Conservation (phyloP, 2,888 invertebrate genomes). For the Junonia oenone region DNA sequence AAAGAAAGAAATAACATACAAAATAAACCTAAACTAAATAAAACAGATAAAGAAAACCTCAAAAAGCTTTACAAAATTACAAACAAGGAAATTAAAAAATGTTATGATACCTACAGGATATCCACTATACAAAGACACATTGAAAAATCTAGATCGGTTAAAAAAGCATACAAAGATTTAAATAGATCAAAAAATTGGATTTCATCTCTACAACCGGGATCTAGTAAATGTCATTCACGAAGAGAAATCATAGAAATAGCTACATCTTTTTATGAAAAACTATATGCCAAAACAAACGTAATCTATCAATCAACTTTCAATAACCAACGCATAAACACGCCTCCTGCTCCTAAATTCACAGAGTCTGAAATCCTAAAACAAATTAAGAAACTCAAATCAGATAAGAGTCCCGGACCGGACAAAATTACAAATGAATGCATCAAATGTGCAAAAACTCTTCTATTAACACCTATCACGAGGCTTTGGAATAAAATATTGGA, state of each 20-base stretch:
- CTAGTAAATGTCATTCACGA: constrained; percentile 11
- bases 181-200: constrained; percentile 20
- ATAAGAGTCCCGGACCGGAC: constrained; percentile 28
- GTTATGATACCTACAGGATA: constrained; percentile 21
- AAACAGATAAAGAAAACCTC: too few relatives aligned
- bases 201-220: constrained; percentile 12
- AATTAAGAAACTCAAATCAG: constrained; percentile 23
- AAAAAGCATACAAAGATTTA: constrained; percentile 23
- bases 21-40: constrained; percentile 12
- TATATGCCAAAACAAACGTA: too few relatives aligned
- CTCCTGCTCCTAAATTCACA: constrained; percentile 6
- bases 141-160: constrained; percentile 19
- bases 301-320: too few relatives aligned
- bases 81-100: constrained; percentile 26
- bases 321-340: constrained; percentile 11
- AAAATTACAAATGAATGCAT: constrained; percentile 29
- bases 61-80: constrained; percentile 17
- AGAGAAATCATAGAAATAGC: constrained; percentile 24
- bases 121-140: constrained; percentile 20
- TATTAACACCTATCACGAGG: constrained; percentile 21
- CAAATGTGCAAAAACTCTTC: constrained; percentile 18
- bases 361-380: constrained; percentile 23
- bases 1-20: constrained; percentile 25
- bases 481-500: constrained; percentile 27
- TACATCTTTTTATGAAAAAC: constrained; percentile 22